Evolutionary conservation across 2,113 vertebrate genomes (phyloP).

Genomic region (Sminthopsis crassicaudata): DNA sequence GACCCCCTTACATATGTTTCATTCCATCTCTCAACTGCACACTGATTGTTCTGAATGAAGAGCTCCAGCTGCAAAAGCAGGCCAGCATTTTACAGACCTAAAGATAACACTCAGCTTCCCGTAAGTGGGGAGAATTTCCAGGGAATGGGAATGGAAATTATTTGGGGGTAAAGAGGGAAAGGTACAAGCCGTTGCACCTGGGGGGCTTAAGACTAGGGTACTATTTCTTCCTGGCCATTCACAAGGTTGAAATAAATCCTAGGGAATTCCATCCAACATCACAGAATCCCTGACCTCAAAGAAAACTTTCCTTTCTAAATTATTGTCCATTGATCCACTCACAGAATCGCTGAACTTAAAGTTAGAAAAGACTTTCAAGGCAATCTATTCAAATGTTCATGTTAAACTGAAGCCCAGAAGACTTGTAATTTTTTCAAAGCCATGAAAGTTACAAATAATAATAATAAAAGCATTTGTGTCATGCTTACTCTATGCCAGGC

Average conservation of each 20-base stretch:
- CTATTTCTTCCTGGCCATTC: not conserved
- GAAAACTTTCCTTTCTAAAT: not conserved
- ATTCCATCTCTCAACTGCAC: conserved; percentile 73
- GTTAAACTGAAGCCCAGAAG: not conserved
- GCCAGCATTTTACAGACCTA: conserved; percentile 82
- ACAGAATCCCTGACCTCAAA: not conserved
- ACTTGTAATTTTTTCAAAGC: not conserved
- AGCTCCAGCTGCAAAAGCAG: conserved; percentile 86
- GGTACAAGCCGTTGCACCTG: not conserved
- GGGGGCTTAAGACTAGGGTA: not conserved
- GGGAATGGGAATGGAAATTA: conserved; percentile 55
- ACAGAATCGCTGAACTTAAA: not conserved
- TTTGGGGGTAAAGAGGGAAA: conserved; percentile 33
- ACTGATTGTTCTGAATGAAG: conserved; percentile 86
- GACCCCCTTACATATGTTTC: conserved; percentile 74
- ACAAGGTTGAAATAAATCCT: not conserved
- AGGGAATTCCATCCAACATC: not conserved
- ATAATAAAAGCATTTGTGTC: not conserved
- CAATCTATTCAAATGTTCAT: not conserved
- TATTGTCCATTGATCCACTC: not conserved
- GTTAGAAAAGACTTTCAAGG: not conserved
- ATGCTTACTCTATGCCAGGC: not conserved
- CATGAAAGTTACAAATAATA: not conserved
- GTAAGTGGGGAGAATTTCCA: conserved; percentile 76
- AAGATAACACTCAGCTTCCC: conserved; percentile 83